Evolutionary conservation across 2,797 vertebrate species (phyloP), one percentile per base, ranked within the genome.

Genomic region (Bradypus variegatus): DNA sequence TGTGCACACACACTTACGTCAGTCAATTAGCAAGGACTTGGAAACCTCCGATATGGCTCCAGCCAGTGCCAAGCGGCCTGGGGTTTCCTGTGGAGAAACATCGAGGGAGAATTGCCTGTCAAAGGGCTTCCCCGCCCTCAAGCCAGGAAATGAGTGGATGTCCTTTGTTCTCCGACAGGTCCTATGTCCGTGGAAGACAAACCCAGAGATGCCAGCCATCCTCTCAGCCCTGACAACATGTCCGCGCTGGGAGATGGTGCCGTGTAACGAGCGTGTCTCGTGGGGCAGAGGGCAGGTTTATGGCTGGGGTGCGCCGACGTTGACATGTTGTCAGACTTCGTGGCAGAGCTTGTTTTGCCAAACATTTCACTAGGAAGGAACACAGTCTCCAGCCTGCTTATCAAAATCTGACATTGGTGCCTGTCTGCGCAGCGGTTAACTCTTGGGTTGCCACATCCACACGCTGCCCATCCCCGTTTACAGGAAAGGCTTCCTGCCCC

Each of bases 391-490:
- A 95, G 87, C 86, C 87, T 86, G 77, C 92, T 94, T 94, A 96
- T 96, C 94, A 94, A 95, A 95, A 95, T 84, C 33, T 88, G 85
- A 93, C 96, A 72, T 93, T 95, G 48, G 29, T 92, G 94, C 90
- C 21, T 27, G 13, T 75, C 64, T 14, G 64, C 92, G 69, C 81
- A 91, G 53, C 53, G 93, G 95, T 96, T 96, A 91, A 96, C 94
- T 87, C 38, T 88, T 91, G 83, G 31, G 75, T 96, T 97, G 93
- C 95, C 89, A 94, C 96, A 94, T 78, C 94, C 95, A 94, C 95
- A 62, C 33, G 14, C 58, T 85, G 90, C 91, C 89, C 70, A 92
- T 93, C 91, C 78, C 67, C 87, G 6, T 80, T 78, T 77, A 65
- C 67, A 1, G 25, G 75, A 89, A 33, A 29, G 31, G 92, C 94